Base-by-base conservation (phyloP, 2,888 invertebrate species). In the Acanthopleura granulata region DNA sequence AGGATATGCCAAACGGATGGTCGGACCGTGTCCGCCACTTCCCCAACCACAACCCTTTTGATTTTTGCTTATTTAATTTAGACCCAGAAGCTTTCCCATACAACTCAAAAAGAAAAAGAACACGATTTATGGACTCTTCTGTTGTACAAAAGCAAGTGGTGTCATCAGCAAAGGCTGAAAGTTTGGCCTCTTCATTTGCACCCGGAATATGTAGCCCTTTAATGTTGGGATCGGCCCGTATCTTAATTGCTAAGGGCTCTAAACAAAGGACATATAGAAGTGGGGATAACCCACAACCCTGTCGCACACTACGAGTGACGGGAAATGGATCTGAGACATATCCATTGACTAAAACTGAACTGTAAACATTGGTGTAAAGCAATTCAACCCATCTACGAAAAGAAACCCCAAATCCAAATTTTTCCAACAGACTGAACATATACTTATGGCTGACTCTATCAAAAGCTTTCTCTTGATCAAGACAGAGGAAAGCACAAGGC, bases 401-500 rank as follows among this genome's bases (percentile, higher is more conserved):
- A 50, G 74, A 74, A 22, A 40, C 15, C 18, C 74, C 74, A 69
- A 69, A 74, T 25, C 66, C 66, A 74, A 29, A 74, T 15, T 16
- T 50, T 50, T 66, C 22, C 12, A 69, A 66, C 25, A 29, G 16
- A 16, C 22, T 49, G 49, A 74, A 74, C 49, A 74, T n/a, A 40
- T 66, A 74, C 15, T n/a, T 40, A 74, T 66, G 66, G 29, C 66
- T 74, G 15, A 76, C 76, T 40, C 76, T 25, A 51, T 76, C 76
- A 69, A 76, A 76, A n/a, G 76, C 76, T 40, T 76, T 76, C 49
- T 70, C 73, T 74, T 76, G 76, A 49, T 76, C 76, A 18, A 73
- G 66, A 22, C 50, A 50, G 14, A 73, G n/a, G 27, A 76, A 51
- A 22, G 49, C 69, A 57, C 30, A 15, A 18, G 51, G 30, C 11